phyloP scores from a whole-genome alignment of 2,888 invertebrate species.

The Xestia c-nigrum region DNA sequence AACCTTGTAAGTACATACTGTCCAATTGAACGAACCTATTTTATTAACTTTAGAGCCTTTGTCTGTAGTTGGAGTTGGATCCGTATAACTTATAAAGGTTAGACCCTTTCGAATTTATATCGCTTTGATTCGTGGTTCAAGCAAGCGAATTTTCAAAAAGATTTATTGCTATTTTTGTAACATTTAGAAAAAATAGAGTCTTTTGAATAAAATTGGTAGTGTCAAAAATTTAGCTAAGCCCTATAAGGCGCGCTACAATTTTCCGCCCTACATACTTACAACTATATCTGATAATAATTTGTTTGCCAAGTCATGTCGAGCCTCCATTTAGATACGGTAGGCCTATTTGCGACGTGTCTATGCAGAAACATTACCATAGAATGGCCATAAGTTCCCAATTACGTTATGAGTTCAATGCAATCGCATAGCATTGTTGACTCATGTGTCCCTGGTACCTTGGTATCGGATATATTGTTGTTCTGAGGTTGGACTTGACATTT shows the following conservation, averaged over 20 bases:
- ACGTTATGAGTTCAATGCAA: constrained; percentile 55
- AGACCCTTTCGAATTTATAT: background rate
- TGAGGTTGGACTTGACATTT: constrained; percentile 11
- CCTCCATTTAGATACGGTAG: constrained; percentile 19
- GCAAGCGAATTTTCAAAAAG: background rate
- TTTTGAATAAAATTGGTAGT: background rate
- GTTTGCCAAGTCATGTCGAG: constrained; percentile 14
- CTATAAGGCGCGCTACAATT: background rate
- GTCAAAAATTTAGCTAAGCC: background rate
- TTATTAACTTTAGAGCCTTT: background rate
- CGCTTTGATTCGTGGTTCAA: background rate
- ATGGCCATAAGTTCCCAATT: constrained; percentile 54
- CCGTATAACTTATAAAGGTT: background rate
- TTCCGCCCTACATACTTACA: background rate
- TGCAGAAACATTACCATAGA: constrained; percentile 57
- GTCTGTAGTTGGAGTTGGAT: background rate
- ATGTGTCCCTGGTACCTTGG: constrained; percentile 33
- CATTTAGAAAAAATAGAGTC: background rate
- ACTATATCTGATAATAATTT: background rate
- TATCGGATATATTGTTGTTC: constrained; percentile 14
- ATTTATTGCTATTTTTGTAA: background rate
- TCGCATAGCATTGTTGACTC: constrained; percentile 43
- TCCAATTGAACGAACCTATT: background rate
- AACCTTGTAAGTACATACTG: too few relatives aligned
- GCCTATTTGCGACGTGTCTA: constrained; percentile 28